Evolutionary conservation across 2,888 invertebrate genomes (phyloP).

Genomic region (Homarus gammarus): DNA sequence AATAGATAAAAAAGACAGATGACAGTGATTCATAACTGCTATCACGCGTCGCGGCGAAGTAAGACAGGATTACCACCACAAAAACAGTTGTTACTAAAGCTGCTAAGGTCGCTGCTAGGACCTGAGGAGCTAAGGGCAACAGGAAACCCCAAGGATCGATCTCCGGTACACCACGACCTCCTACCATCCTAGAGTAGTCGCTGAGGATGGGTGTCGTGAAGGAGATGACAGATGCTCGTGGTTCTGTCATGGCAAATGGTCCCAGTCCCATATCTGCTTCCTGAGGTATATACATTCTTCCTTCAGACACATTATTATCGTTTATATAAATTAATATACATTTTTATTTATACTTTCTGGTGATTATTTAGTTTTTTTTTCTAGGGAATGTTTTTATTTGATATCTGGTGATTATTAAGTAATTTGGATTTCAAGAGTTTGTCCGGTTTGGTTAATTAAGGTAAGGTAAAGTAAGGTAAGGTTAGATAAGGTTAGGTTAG

Average conservation of each 20-base stretch:
- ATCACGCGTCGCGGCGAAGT: neutral
- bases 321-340: no score
- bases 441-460: no score
- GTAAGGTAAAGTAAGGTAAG: no score
- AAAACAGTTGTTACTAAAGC: neutral
- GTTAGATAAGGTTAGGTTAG: no score
- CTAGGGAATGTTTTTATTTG: no score
- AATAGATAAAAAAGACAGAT: neutral
- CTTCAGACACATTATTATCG: no score
- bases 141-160: neutral
- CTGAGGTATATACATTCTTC: no score
- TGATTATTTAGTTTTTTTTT: no score
- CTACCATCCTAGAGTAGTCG: neutral
- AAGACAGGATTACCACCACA: neutral
- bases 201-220: neutral
- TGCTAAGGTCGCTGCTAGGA: neutral
- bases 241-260: neutral
- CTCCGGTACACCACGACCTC: neutral
- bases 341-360: no score
- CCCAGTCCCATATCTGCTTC: neutral
- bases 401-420: no score
- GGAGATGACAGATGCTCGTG: neutral
- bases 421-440: no score
- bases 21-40: no score
- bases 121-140: neutral